Evolutionary conservation across 2,888 invertebrate species (phyloP).

Genomic region (Strigamia maritima): DNA sequence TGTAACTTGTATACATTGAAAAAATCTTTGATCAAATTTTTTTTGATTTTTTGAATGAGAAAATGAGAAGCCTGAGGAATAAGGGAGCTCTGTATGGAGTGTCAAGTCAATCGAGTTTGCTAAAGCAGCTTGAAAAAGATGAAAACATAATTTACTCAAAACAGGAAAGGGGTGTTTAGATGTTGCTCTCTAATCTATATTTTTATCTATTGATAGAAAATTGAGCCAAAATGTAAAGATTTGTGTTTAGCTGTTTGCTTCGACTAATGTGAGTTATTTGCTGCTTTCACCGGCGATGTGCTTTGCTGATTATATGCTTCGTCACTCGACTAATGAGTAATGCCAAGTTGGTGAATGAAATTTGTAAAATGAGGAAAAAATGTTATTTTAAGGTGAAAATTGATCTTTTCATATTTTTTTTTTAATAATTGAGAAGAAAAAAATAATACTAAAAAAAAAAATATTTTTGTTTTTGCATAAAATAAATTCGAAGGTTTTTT

Average conservation of each 20-base stretch:
- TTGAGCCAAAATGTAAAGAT: background rate
- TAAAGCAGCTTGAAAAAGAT: too few species aligned
- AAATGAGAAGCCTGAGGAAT: too few species aligned
- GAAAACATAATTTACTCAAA: background rate
- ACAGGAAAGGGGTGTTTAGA: background rate
- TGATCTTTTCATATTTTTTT: background rate
- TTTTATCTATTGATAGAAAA: constrained; percentile 12
- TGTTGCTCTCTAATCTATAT: background rate
- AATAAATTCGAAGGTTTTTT: background rate
- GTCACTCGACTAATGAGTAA: constrained; percentile 7
- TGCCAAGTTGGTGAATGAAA: constrained; percentile 17
- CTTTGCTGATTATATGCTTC: constrained; percentile 24
- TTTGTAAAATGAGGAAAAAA: constrained; percentile 13
- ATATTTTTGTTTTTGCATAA: background rate
- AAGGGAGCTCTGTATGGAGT: too few species aligned
- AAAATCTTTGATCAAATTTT: too few species aligned
- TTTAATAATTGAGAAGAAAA: background rate
- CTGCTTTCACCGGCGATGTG: background rate
- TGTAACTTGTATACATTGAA: too few species aligned
- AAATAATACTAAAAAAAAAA: background rate
- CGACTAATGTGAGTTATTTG: constrained; percentile 6
- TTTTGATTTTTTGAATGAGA: background rate
- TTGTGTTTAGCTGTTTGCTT: constrained; percentile 20
- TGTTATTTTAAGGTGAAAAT: background rate
- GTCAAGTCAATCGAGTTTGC: background rate